Evolutionary conservation across 1,140 invertebrate genomes (phyloP).

Genomic region (Colletes gigas): DNA sequence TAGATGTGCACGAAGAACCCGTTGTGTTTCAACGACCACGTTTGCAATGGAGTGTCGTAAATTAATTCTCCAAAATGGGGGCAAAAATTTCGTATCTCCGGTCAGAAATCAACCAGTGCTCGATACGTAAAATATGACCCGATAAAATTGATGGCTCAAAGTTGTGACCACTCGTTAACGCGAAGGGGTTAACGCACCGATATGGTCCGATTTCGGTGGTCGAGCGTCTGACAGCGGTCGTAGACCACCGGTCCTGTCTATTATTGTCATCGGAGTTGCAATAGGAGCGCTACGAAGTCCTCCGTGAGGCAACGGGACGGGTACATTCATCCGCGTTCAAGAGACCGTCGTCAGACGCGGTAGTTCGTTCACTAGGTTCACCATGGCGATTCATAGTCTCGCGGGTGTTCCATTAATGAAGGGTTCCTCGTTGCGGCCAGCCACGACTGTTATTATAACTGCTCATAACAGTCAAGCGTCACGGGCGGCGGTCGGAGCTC

Average conservation of each 20-base stretch:
- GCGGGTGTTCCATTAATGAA: constrained; percentile 79
- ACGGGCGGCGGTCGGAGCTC: constrained; percentile 45
- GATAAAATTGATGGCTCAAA: no score
- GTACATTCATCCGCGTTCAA: constrained; percentile 73
- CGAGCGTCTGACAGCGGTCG: constrained; percentile 28
- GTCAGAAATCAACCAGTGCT: no score
- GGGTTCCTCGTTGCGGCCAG: constrained; percentile 63
- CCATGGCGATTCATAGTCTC: constrained; percentile 78
- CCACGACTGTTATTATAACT: constrained; percentile 77
- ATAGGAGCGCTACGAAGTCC: constrained; percentile 56
- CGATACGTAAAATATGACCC: no score
- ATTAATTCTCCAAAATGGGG: no score
- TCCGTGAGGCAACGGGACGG: constrained; percentile 8
- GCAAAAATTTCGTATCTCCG: no score
- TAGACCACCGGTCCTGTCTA: constrained; percentile 61
- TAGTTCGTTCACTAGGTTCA: constrained; percentile 70
- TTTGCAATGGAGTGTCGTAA: no score
- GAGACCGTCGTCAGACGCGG: constrained; percentile 53
- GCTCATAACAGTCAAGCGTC: constrained; percentile 75
- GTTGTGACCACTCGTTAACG: no score
- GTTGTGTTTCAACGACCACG: no score
- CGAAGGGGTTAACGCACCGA: no score
- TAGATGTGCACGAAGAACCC: no score
- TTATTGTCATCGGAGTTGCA: constrained; percentile 61
- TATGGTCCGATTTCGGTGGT: constrained; percentile 33